Evolutionary conservation across 1,140 invertebrate species (phyloP), one percentile per base, ranked within the genome.

Genomic region (Solenopsis invicta): DNA sequence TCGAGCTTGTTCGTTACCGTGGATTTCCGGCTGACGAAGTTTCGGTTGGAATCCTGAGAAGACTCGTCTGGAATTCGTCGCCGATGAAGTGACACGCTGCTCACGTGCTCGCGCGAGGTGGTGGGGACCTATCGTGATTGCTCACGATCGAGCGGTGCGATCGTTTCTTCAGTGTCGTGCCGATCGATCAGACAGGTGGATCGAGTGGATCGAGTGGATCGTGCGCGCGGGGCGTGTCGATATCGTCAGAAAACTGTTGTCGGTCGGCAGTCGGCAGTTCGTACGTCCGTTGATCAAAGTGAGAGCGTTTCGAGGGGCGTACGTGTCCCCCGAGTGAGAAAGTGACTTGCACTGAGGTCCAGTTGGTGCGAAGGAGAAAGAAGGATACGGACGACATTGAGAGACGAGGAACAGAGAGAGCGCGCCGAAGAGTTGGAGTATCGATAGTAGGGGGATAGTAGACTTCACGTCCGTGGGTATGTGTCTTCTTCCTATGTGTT

Each of bases 161-260:
- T 84, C 77, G 74, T 34, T 59, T 74, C 69, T 24, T 72, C 88
- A 90, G 88, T 89, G 59, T 48, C 41, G 45, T 59, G 81, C 66
- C 72, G 89, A 88, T 88, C 89, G 84, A 88, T 91, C 89, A 48
- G 87, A 59, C 89, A 87, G 89, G 89, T 90, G 90, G 62, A 82
- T 89, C 75, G 62, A 87, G 29, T 29, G 29, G 29, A n/a, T n/a
- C n/a, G n/a, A 87, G 87, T 90, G 86, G 56, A 82, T 89, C 64
- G 62, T 80, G 66, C 64, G 61, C 48, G 12, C 66, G 48, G 64
- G 77, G 87, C 59, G 89, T 88, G 75, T 66, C 66, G 24, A 6
- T 37, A 16, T 50, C 67, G 48, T 71, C 56, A 76, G 56, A 56
- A 56, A 89, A 62, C 29, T 67, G 29, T 64, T 64, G 78, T 52